Percentiles rank a stretch among this genome's conserved stretches.
Conservation (phyloP, 2,888 invertebrate genomes). For the Drosophila acutilabella region DNA sequence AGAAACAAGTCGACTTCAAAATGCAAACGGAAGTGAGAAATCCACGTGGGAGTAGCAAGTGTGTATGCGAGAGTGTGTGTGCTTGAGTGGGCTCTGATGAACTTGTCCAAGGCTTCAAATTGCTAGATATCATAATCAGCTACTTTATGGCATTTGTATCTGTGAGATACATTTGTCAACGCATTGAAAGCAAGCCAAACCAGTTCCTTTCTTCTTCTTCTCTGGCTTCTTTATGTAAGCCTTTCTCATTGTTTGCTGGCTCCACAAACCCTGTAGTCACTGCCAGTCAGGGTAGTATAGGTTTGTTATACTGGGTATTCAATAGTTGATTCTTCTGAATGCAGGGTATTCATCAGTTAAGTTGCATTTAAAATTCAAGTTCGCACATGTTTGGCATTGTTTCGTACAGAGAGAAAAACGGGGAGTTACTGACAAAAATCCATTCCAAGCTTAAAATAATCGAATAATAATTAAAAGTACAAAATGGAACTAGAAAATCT, state of each 20-base stretch:
- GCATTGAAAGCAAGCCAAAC: conserved; percentile 43
- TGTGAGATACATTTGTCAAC: conserved; percentile 65
- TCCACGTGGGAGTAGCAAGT: conserved; percentile 50
- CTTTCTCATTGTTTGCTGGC: conserved; percentile 38
- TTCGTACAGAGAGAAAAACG: too few species aligned
- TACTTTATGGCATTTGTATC: conserved; percentile 44
- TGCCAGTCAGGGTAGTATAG: background rate
- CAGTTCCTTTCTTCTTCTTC: conserved; percentile 43
- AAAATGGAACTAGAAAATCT: too few species aligned
- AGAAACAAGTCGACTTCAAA: conserved; percentile 27
- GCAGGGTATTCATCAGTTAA: background rate
- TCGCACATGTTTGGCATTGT: too few species aligned
- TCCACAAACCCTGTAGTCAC: background rate
- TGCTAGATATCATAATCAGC: conserved; percentile 48
- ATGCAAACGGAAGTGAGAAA: conserved; percentile 68
- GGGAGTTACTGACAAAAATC: too few species aligned
- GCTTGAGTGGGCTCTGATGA: conserved; percentile 38
- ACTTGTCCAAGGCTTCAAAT: conserved; percentile 68
- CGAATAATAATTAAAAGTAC: too few species aligned
- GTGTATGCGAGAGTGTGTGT: background rate
- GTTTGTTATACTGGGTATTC: too few species aligned
- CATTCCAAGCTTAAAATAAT: too few species aligned
- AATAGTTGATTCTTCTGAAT: too few species aligned
- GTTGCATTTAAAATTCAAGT: too few species aligned
- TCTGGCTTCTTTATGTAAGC: conserved; percentile 48